Conservation (phyloP, 2,113 vertebrate genomes). For the Aviceda subcristata region DNA sequence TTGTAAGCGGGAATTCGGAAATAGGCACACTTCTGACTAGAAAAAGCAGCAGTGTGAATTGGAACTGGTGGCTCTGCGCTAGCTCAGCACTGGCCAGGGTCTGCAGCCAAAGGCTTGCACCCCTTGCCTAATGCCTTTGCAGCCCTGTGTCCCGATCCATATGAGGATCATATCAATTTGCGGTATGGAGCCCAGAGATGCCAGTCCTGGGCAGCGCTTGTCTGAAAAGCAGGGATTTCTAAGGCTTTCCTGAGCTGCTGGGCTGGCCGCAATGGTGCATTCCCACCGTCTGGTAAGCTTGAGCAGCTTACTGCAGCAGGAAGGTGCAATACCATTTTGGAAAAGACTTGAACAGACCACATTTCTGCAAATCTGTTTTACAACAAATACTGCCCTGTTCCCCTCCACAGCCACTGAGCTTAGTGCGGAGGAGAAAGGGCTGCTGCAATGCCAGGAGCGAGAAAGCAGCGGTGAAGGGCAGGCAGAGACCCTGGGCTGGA, state of each 20-base stretch:
- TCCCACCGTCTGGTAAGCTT: background rate
- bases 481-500: background rate
- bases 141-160: fast-evolving
- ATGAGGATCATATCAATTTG: background rate
- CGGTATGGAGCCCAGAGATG: fast-evolving
- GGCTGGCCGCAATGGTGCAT: background rate
- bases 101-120: background rate
- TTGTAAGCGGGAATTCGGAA: background rate
- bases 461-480: background rate
- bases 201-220: background rate
- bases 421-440: background rate
- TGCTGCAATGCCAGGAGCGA: background rate
- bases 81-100: background rate
- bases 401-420: background rate
- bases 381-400: background rate
- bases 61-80: background rate
- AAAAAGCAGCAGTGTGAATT: background rate
- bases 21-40: background rate
- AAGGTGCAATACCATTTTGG: background rate
- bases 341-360: background rate
- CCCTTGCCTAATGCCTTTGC: fast-evolving
- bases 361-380: background rate
- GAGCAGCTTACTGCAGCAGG: background rate
- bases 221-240: background rate
- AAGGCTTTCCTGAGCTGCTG: background rate